Evolutionary conservation across 53 echinoderm and acorn worm genomes (phyloP), one percentile per base, ranked within the genome.

Genomic region (Temnopleurus reevesii): DNA sequence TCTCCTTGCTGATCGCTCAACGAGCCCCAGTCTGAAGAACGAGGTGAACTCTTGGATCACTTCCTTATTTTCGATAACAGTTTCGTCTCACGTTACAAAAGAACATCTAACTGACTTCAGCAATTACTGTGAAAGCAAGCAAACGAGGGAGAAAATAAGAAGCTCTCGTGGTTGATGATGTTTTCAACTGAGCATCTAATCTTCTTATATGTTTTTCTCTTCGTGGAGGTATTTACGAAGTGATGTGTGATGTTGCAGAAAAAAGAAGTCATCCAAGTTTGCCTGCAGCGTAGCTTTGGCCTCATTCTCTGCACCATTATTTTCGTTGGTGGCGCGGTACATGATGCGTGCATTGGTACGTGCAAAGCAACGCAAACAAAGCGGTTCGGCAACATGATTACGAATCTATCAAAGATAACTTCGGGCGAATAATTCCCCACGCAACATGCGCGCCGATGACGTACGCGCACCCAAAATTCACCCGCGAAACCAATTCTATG

Each of bases 151-250:
- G 27, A 45, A 46, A 79, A 49, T 28, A 79, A 49, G 5, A 8
- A 29, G 27, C 45, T 45, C 61, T 59, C 61, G 60, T 43, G 63
- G 86, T 60, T 85, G 86, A 85, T 61, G 86, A 85, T 61, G 61
- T 61, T 85, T 85, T 61, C 61, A 85, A 85, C 86, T 43, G 86
- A 85, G 86, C 86, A 59, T 61, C 86, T 85, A 85, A 85, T 85
- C 86, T 45, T 44, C 86, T 60, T 58, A 85, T n/a, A n/a, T 85
- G 53, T 85, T 60, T 80, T 83, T 83, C 83, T 85, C 86, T 85
- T 61, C 60, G 86, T 85, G 86, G 61, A 36, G 86, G 86, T 85
- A 61, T 85, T 61, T 7, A 24, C 19, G 46, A n/a, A 29, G 21
- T 41, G 61, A 85, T 47, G 86, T 29, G 61, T 85, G 60, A 85